Conservation (phyloP, 1,140 invertebrate species). For the Microplitis mediator region DNA sequence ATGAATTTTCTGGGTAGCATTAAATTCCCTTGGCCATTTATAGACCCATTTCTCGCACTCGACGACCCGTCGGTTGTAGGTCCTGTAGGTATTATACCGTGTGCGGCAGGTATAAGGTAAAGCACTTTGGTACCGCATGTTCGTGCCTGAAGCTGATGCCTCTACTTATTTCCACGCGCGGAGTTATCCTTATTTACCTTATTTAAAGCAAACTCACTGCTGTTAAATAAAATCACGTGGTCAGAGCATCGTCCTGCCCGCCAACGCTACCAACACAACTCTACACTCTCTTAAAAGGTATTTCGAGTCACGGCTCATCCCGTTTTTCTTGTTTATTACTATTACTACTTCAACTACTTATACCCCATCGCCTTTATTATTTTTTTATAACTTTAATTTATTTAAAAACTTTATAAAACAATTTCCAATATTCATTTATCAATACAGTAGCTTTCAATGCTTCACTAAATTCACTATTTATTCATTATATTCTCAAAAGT, state of each 20-base stretch:
- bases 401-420: too few relatives aligned
- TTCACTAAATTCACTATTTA: too few relatives aligned
- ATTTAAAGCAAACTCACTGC: constrained; percentile 32
- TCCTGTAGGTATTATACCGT: constrained; percentile 36
- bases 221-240: constrained; percentile 19
- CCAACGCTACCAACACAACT: too few relatives aligned
- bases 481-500: too few relatives aligned
- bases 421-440: too few relatives aligned
- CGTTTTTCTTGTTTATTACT: not conserved
- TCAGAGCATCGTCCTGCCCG: not conserved
- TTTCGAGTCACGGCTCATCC: not conserved
- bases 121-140: constrained; percentile 44
- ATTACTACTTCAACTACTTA: not conserved
- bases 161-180: not conserved
- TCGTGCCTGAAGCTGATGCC: constrained; percentile 26
- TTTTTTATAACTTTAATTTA: too few relatives aligned
- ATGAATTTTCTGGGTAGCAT: not conserved
- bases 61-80: not conserved
- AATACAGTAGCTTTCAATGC: too few relatives aligned
- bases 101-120: constrained; percentile 41
- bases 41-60: constrained; percentile 27
- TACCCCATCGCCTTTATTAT: too few relatives aligned
- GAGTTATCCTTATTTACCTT: constrained; percentile 38
- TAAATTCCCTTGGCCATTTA: constrained; percentile 29
- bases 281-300: not conserved